Percentiles rank a stretch among this genome's conserved stretches.
Evolutionary conservation across 2,888 invertebrate genomes (phyloP).

Genomic region (Macroteleia sp.): DNA sequence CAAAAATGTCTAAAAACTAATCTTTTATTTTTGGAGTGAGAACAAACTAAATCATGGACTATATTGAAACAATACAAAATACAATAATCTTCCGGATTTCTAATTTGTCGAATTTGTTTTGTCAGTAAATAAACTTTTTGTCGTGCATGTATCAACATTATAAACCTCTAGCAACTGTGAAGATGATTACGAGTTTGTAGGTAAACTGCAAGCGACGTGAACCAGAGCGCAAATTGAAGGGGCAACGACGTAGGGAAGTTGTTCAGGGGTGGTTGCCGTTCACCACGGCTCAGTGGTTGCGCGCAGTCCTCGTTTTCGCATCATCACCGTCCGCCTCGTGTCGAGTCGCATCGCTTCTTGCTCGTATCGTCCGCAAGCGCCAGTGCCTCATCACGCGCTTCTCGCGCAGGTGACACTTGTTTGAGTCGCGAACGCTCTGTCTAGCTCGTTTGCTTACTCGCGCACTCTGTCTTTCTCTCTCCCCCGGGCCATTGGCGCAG

Average conservation of each 20-base stretch:
- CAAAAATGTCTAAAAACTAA: too few relatives aligned
- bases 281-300: constrained; percentile 51
- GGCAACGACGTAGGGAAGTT: constrained; percentile 37
- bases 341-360: constrained; percentile 33
- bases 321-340: constrained; percentile 47
- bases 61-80: too few relatives aligned
- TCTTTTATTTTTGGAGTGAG: too few relatives aligned
- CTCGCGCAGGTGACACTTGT: constrained; percentile 51
- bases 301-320: constrained; percentile 56
- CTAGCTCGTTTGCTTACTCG: neutral
- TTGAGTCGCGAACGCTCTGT: constrained; percentile 22
- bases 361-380: constrained; percentile 19
- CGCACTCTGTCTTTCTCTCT: constrained; percentile 32
- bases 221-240: constrained; percentile 58
- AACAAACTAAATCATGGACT: too few relatives aligned
- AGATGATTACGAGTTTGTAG: constrained; percentile 33
- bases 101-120: too few relatives aligned
- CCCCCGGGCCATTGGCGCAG: constrained; percentile 50
- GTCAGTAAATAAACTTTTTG: too few relatives aligned
- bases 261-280: constrained; percentile 41
- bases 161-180: too few relatives aligned
- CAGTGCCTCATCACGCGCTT: constrained; percentile 54
- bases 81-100: too few relatives aligned
- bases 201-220: constrained; percentile 55
- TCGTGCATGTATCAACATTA: too few relatives aligned